These are phyloP conservation scores for Phalacrocorax brasilianus DNA, from an alignment of 2,113 vertebrate species.

Conservation along the genomic window DNA sequence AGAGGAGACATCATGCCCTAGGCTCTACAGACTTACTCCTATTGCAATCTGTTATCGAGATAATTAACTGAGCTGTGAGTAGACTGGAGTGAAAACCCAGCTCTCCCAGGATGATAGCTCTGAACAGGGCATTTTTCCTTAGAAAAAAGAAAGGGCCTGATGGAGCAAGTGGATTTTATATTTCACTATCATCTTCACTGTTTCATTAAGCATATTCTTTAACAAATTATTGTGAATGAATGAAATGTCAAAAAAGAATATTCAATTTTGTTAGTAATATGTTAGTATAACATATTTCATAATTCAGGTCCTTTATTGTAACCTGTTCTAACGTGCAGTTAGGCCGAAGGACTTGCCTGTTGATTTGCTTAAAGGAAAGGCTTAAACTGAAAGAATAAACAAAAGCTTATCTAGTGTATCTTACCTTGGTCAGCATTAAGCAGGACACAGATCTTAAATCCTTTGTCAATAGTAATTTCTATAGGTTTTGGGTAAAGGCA, in stretches of 20 bases:
- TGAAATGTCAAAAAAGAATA: background rate
- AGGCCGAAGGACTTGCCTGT: background rate
- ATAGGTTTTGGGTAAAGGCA: background rate
- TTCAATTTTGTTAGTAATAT: background rate
- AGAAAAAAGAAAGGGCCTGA: background rate
- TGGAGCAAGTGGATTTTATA: background rate
- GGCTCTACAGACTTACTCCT: background rate
- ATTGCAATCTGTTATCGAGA: background rate
- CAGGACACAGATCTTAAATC: background rate
- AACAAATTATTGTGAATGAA: background rate
- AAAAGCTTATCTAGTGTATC: background rate
- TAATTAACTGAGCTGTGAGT: background rate
- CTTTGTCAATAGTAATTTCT: background rate
- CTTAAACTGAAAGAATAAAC: background rate
- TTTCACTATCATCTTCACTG: background rate
- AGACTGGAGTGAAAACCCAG: background rate
- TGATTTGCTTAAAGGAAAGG: background rate
- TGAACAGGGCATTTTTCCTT: background rate
- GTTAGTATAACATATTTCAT: background rate
- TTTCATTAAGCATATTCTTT: background rate
- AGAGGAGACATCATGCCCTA: background rate
- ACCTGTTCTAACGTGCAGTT: background rate
- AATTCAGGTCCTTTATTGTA: background rate
- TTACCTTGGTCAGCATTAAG: background rate
- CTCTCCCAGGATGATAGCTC: background rate